Percentiles rank a stretch among this genome's conserved stretches.
These are phyloP conservation scores for Bombus difficillimus DNA, from an alignment of 1,140 invertebrate species.

Conservation along the genomic window DNA sequence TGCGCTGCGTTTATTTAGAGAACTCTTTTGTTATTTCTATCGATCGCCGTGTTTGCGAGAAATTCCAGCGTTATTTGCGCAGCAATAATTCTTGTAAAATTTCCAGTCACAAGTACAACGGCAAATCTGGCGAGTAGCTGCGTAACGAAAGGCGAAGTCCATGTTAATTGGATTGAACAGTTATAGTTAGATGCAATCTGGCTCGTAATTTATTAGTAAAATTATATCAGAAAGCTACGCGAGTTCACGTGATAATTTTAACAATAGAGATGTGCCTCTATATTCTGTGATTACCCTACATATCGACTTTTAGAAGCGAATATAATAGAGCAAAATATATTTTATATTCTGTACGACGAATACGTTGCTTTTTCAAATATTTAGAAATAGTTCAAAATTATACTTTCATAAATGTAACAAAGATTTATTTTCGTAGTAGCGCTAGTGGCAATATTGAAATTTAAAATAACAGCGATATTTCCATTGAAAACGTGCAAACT, in stretches of 20 bases:
- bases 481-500: neutral
- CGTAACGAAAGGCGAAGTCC: neutral
- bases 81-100: neutral
- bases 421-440: neutral
- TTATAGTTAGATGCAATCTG: neutral
- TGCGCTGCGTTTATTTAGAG: neutral
- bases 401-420: neutral
- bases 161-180: conserved; percentile 3
- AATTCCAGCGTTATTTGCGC: neutral
- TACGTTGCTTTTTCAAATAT: too few relatives aligned
- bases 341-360: too few relatives aligned
- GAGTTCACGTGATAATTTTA: neutral
- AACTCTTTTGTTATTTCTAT: neutral
- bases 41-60: neutral
- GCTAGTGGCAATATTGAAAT: neutral
- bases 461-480: neutral
- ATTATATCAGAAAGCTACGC: conserved; percentile 5
- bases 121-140: neutral
- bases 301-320: neutral
- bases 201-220: neutral
- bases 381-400: neutral
- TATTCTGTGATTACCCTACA: neutral
- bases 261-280: neutral
- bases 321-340: neutral
- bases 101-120: neutral